Evolutionary conservation across 2,888 invertebrate species (phyloP).

Genomic region (Eilema griseolum): DNA sequence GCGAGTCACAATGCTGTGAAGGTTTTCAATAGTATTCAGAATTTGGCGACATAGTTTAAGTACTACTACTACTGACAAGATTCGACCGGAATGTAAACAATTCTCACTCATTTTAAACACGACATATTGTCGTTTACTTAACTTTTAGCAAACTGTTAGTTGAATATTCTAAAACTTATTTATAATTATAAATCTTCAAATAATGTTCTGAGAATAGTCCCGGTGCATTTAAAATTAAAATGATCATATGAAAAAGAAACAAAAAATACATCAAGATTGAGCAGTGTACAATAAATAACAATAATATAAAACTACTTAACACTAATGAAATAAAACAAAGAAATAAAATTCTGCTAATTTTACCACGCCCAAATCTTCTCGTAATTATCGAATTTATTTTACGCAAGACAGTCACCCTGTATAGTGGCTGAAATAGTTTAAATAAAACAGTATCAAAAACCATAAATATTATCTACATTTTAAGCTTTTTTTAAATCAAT

Average conservation of each 20-base stretch:
- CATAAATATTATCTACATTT: conserved; percentile 7
- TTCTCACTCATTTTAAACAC: neutral
- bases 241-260: conserved; percentile 48
- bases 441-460: conserved; percentile 20
- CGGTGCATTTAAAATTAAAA: conserved; percentile 39
- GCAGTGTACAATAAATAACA: conserved; percentile 72
- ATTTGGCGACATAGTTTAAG: no score
- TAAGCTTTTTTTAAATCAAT: conserved; percentile 6
- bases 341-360: conserved; percentile 39
- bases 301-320: conserved; percentile 71
- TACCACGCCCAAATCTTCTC: conserved; percentile 24
- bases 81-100: neutral
- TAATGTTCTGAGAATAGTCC: conserved; percentile 37
- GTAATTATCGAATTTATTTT: conserved; percentile 22
- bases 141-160: neutral
- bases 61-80: no score
- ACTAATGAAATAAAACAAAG: conserved; percentile 47
- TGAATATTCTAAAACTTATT: neutral
- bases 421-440: conserved; percentile 21
- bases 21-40: no score
- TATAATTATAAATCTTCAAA: neutral
- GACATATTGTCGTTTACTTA: no score
- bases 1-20: no score
- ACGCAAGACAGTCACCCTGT: conserved; percentile 23
- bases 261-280: conserved; percentile 65